These are phyloP conservation scores for Bombus consobrinus DNA, from an alignment of 1,140 invertebrate genomes.

Conservation along the genomic window DNA sequence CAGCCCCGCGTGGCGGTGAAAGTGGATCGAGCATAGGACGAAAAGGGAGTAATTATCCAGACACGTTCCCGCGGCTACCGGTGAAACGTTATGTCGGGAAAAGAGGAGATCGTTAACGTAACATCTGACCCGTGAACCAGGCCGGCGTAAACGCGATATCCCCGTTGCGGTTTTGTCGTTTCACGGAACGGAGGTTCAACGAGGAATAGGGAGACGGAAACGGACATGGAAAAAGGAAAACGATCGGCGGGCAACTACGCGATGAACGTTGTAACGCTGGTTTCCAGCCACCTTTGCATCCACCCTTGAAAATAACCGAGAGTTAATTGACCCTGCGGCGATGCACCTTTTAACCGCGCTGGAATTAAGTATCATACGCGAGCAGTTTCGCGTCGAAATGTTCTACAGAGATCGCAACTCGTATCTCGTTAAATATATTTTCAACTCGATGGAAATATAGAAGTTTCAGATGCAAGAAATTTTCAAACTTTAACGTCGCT, in stretches of 20 bases:
- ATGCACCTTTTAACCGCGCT: background rate
- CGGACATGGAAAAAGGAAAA: conserved; percentile 3
- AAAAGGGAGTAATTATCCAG: conserved; percentile 31
- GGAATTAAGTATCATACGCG: background rate
- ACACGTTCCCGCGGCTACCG: background rate
- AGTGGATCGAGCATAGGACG: background rate
- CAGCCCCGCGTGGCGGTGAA: background rate
- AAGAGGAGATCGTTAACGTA: conserved; percentile 40
- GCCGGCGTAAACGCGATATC: conserved; percentile 15
- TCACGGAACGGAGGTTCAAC: background rate
- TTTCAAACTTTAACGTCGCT: background rate
- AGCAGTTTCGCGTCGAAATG: background rate
- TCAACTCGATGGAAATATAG: background rate
- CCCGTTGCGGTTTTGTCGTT: conserved; percentile 20
- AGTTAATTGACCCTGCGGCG: conserved; percentile 8
- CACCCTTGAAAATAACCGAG: conserved; percentile 7
- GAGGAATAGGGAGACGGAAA: background rate
- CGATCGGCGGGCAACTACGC: background rate
- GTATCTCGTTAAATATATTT: background rate
- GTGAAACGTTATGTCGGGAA: conserved; percentile 6
- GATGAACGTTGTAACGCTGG: background rate
- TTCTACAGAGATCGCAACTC: background rate
- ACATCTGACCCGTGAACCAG: conserved; percentile 39
- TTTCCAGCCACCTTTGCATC: background rate
- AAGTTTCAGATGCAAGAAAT: background rate